A percentile compares a stretch with the other conserved stretches of the same genome.
Conservation (phyloP, 2,888 invertebrate species). For the Busseola fusca region DNA sequence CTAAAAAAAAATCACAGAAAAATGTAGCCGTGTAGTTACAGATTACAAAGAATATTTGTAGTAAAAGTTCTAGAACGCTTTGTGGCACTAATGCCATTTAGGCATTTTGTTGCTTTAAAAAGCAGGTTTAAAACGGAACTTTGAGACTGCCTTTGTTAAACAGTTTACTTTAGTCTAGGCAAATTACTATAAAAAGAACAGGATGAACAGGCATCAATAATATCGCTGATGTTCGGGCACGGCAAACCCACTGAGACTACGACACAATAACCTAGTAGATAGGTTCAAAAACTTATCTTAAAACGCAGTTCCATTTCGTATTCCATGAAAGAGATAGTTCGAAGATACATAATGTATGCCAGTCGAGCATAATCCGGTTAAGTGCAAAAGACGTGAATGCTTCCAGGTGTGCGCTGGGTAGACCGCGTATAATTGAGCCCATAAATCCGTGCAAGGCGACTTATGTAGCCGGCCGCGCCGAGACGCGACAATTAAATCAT, state of each 20-base stretch:
- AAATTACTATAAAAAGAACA: background rate
- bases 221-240: background rate
- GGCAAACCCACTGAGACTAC: background rate
- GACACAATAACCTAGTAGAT: conserved; percentile 1
- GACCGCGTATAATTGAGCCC: conserved; percentile 84
- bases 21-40: background rate
- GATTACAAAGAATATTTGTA: conserved; percentile 18
- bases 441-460: conserved; percentile 82
- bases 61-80: background rate
- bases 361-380: conserved; percentile 71
- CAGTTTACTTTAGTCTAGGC: background rate
- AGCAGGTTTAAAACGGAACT: background rate
- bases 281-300: conserved; percentile 18
- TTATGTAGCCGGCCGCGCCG: conserved; percentile 74
- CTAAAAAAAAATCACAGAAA: conserved; percentile 8
- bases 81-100: background rate
- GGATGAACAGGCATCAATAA: background rate
- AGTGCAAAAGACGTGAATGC: conserved; percentile 71
- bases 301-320: conserved; percentile 43
- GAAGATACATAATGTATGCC: conserved; percentile 61
- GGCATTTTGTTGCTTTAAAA: background rate
- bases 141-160: background rate
- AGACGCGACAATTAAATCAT: conserved; percentile 86
- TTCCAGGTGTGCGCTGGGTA: conserved; percentile 67
- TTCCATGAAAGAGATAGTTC: conserved; percentile 44